These are phyloP conservation scores for Barnardius zonarius DNA, from an alignment of 2,113 vertebrate genomes.

Conservation along the genomic window DNA sequence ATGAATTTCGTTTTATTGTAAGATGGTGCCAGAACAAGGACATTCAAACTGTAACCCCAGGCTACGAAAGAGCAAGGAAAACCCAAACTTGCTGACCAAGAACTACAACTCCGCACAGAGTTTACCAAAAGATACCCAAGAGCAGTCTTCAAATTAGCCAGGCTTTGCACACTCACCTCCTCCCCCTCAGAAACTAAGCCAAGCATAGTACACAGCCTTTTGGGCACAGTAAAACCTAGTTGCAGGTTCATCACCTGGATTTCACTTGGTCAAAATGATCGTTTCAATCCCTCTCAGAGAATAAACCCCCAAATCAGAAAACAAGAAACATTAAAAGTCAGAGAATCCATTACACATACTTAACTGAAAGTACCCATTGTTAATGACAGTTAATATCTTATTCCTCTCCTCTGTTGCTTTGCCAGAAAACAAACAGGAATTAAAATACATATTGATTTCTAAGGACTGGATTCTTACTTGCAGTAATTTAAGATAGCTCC, in stretches of 20 bases:
- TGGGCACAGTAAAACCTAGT: not conserved
- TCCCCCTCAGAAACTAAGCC: not conserved
- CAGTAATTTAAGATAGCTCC: not conserved
- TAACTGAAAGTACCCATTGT: not conserved
- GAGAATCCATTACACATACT: not conserved
- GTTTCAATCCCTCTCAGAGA: not conserved
- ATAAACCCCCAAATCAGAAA: not conserved
- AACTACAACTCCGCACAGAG: not conserved
- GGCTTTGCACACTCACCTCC: not conserved
- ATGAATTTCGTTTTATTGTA: not conserved
- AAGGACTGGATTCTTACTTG: not conserved
- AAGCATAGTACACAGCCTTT: not conserved
- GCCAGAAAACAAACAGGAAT: not conserved
- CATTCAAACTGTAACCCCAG: not conserved
- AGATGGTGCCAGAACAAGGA: not conserved
- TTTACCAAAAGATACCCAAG: not conserved
- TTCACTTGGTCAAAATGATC: not conserved
- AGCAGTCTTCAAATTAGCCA: not conserved
- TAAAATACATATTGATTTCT: not conserved
- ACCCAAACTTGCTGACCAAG: not conserved
- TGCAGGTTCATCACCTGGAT: not conserved
- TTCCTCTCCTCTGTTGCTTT: not conserved
- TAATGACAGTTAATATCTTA: not conserved
- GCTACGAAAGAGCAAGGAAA: not conserved
- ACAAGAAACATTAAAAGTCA: not conserved